Evolutionary conservation across 2,888 invertebrate genomes (phyloP), one percentile per base, ranked within the genome.

Genomic region (Lasius fuliginosus): DNA sequence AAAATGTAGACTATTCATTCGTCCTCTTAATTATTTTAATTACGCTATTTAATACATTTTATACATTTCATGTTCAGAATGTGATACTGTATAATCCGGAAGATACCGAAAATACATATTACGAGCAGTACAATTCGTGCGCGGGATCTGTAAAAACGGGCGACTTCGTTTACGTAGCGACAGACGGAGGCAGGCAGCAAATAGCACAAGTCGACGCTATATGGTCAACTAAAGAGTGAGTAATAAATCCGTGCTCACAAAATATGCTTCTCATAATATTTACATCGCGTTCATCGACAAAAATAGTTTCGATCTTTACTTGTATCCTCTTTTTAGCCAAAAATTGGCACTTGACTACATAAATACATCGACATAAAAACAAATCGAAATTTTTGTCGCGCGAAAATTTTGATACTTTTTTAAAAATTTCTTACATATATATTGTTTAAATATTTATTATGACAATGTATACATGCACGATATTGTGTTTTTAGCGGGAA

Each of bases 161-260:
- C 0, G 99, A 99, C 95, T 99, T 97, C 94, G 99, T 99, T 64
- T 99, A 99, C 93, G 98, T 99, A 18, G 98, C 98, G 84, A 98
- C 98, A 0, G 98, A 98, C 92, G 98, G 98, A 23, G 98, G 98
- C 69, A 97, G 98, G 94, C 99, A 99, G 94, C 97, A 98, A 92
- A 97, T 99, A 86, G 98, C 98, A 15, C 98, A 99, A 94, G 97
- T 99, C 88, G 99, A 99, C 94, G 97, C 97, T 84, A 98, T 99
- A 94, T 99, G 99, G 99, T 98, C 98, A 92, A 98, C 98, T 65
- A 97, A 97, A 94, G 97, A 97, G 98, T 98, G 95, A 96, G 97
- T 96, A 69, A 23, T 42, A 85, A 27, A 83, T 79, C 69, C 49
- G 33, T 40, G 60, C 2, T 53, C n/a, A 42, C 46, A 77, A 49